phyloP scores from a whole-genome alignment of 2,797 vertebrate species.

The Cossypha dichroa region DNA sequence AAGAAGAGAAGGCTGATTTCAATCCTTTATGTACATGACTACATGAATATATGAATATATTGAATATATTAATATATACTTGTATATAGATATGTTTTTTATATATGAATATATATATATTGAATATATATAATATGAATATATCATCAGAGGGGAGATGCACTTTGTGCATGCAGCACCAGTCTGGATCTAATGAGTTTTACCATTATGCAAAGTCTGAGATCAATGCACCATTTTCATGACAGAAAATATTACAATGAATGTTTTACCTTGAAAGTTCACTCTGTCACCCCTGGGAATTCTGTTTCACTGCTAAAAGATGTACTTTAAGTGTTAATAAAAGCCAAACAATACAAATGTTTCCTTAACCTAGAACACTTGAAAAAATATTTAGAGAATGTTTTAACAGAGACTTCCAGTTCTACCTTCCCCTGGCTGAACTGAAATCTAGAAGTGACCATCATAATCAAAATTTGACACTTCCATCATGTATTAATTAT shows the following conservation, averaged over 20 bases:
- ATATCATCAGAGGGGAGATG: background rate
- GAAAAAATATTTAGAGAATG: background rate
- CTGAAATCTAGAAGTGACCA: background rate
- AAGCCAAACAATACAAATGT: background rate
- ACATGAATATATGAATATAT: background rate
- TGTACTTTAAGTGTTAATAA: background rate
- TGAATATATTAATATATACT: too few relatives aligned
- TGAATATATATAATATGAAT: background rate
- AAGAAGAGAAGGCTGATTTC: background rate
- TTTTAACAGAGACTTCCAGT: background rate
- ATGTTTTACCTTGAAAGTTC: background rate
- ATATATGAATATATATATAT: too few relatives aligned
- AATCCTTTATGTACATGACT: accelerated
- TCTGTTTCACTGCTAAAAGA: background rate
- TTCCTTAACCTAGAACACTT: background rate
- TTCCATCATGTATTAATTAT: background rate
- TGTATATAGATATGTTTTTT: too few relatives aligned
- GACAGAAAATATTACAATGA: background rate
- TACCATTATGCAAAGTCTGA: background rate
- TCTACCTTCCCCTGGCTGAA: background rate
- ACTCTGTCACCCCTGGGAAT: background rate
- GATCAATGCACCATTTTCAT: background rate
- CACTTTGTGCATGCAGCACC: background rate
- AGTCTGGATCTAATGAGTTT: background rate
- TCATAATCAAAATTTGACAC: background rate